phyloP scores from a whole-genome alignment of 1,140 invertebrate species.

The Drosophila teissieri region DNA sequence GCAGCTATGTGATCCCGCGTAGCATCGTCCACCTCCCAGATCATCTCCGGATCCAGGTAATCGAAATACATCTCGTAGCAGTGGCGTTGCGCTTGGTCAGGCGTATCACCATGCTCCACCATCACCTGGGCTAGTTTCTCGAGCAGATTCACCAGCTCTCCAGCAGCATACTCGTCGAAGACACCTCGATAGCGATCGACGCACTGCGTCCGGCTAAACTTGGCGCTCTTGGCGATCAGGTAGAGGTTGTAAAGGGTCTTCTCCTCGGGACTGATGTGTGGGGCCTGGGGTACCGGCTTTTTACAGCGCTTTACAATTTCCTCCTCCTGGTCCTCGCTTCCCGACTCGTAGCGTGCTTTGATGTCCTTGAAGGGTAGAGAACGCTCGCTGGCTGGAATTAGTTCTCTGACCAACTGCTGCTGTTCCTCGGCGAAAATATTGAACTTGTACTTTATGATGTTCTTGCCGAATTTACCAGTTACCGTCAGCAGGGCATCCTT shows the following conservation, averaged over 20 bases:
- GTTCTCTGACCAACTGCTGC: conserved; percentile 74
- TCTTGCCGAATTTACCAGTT: conserved; percentile 83
- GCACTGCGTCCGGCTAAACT: conserved; percentile 76
- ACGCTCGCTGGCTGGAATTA: conserved; percentile 75
- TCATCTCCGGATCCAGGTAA: conserved; percentile 81
- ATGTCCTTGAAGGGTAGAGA: conserved; percentile 78
- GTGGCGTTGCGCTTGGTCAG: conserved; percentile 63
- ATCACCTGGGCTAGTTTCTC: conserved; percentile 70
- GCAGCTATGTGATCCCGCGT: conserved; percentile 74
- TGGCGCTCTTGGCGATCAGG: conserved; percentile 78
- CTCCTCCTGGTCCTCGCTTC: conserved; percentile 55
- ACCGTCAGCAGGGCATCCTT: conserved; percentile 80
- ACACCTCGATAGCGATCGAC: conserved; percentile 77
- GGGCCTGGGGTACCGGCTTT: conserved; percentile 6
- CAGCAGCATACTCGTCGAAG: conserved; percentile 79
- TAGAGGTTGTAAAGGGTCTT: conserved; percentile 83
- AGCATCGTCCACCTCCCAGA: conserved; percentile 81
- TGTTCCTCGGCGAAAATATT: conserved; percentile 83
- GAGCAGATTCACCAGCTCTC: conserved; percentile 66
- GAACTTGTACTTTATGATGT: conserved; percentile 84
- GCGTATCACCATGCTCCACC: conserved; percentile 76
- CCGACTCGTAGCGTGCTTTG: conserved; percentile 70
- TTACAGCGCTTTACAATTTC: conserved; percentile 69
- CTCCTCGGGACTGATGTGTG: conserved; percentile 79
- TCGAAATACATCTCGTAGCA: conserved; percentile 84